Percentiles rank a stretch among this genome's conserved stretches.
Conservation (phyloP, 1,140 invertebrate genomes). For the Centruroides vittatus region DNA sequence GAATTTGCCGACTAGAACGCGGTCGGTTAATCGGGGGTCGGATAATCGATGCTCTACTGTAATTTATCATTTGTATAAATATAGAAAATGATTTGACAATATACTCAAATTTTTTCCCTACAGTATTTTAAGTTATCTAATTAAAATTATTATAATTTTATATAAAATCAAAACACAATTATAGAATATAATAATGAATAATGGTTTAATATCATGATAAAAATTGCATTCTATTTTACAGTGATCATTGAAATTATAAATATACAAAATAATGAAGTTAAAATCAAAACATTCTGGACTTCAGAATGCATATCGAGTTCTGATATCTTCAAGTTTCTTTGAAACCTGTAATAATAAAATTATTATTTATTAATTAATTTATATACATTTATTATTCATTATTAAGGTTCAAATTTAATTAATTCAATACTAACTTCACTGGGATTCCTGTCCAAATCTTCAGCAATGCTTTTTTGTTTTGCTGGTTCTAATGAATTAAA, state of each 20-base stretch:
- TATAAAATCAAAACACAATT: too few relatives aligned
- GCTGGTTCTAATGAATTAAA: conserved; percentile 86
- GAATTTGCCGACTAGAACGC: too few relatives aligned
- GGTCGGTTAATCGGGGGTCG: too few relatives aligned
- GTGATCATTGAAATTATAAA: neutral
- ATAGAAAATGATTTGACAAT: too few relatives aligned
- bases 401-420: neutral
- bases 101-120: too few relatives aligned
- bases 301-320: conserved; percentile 38
- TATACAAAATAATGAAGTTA: neutral
- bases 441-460: conserved; percentile 83
- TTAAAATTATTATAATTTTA: too few relatives aligned
- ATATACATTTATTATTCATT: neutral
- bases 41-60: too few relatives aligned
- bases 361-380: neutral
- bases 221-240: too few relatives aligned
- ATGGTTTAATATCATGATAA: too few relatives aligned
- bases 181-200: too few relatives aligned
- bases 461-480: conserved; percentile 90
- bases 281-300: neutral
- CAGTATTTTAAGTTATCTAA: too few relatives aligned
- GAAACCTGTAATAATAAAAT: conserved; percentile 16
- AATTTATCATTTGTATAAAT: too few relatives aligned
- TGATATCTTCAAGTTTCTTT: conserved; percentile 38
- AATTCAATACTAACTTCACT: conserved; percentile 55